Evolutionary conservation across 2,113 vertebrate species (phyloP), one percentile per base, ranked within the genome.

Genomic region (Eurystomus gularis): DNA sequence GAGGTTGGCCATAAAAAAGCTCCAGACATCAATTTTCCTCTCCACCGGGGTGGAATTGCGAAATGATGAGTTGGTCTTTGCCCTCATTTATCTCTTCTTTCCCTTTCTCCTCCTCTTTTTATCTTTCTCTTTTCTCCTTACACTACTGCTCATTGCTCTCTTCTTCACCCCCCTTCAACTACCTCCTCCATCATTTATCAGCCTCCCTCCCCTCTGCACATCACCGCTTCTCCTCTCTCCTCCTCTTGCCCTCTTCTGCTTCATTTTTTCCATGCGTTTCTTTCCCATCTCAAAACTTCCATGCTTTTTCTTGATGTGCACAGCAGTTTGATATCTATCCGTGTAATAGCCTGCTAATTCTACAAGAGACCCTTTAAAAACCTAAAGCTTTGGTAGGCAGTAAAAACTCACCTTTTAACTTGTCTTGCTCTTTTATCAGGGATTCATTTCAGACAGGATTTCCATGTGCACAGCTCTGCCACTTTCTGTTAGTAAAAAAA

Each of bases 1-100:
- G 86, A 92, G 86, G 95, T 82, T 93, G 94, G 88, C 73, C 83
- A 65, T 96, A 96, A 94, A 97, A 94, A 96, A 72, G 44, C 94
- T 96, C 91, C 83, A 91, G 95, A 91, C 91, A 95, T 96, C 86
- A 94, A 94, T 95, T 95, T 94, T 94, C 84, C 73, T 96, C 91
- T 95, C 88, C 62, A 91, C 39, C 7, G 1, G 84, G 93, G 69
- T 91, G 87, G 78, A 90, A 95, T 96, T 97, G 94, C 70, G 2
- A 96, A 93, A 96, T 94, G 95, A 93, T 95, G 86, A 92, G 96
- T 94, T 95, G 91, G 94, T 95, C 96, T 97, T 96, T 96, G 92
- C 82, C 96, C 95, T 95, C 96, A 93, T 96, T 95, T 96, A 82
- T 93, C 83, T 93, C 88, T 69, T 83, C 79, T 92, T 93, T 84